These are phyloP conservation scores for Paratilapia polleni DNA, from an alignment of 2,113 vertebrate species.

Conservation along the genomic window DNA sequence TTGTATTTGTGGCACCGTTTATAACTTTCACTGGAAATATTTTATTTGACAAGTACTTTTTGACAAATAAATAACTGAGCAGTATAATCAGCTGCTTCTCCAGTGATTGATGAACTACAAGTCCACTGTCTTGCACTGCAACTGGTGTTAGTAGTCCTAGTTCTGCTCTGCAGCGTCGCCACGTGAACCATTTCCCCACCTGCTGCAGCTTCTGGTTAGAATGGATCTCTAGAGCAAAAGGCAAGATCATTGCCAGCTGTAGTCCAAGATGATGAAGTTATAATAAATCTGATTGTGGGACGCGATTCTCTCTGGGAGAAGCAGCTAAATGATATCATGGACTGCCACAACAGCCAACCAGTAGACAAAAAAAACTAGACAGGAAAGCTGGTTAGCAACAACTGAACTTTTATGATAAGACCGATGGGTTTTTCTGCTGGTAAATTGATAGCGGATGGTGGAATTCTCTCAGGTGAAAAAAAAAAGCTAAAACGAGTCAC, in stretches of 20 bases:
- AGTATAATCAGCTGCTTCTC: not conserved
- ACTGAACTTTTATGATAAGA: not conserved
- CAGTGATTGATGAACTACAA: not conserved
- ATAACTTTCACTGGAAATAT: no score
- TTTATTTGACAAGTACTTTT: no score
- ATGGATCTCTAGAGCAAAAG: not conserved
- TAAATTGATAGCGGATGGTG: rapidly evolving
- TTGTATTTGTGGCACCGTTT: no score
- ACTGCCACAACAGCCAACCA: not conserved
- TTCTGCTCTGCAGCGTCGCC: not conserved
- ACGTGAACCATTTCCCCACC: not conserved
- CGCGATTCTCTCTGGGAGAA: not conserved
- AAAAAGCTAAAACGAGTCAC: not conserved
- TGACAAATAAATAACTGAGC: not conserved
- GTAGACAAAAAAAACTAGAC: not conserved
- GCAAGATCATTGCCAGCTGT: not conserved
- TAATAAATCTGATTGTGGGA: not conserved
- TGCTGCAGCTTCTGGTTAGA: not conserved
- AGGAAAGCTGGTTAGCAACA: not conserved
- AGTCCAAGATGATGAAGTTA: not conserved
- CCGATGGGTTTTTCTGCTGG: not conserved
- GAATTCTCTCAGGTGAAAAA: not conserved
- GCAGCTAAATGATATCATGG: not conserved
- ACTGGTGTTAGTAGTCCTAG: rapidly evolving
- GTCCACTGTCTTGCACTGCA: no score